A percentile compares a stretch with the other conserved stretches of the same genome.
These are phyloP conservation scores for Catocala nupta DNA, from an alignment of 2,888 invertebrate species.

Conservation along the genomic window DNA sequence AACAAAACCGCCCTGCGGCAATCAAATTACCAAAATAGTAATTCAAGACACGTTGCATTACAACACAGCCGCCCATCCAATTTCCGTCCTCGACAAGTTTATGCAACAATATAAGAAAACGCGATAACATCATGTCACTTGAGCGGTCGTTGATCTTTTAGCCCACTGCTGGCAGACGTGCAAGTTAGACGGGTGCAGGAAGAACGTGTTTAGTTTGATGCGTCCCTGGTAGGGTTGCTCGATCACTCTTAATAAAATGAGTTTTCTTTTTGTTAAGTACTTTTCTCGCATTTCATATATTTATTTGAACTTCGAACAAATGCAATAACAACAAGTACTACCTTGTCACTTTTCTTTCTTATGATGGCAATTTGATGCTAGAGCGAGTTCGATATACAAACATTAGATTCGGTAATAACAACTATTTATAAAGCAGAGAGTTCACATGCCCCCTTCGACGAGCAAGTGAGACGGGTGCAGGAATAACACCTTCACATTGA, in stretches of 20 bases:
- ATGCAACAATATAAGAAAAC: slow-evolving; percentile 48
- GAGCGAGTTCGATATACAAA: no score
- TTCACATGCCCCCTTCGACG: no score
- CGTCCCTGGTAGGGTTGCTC: slow-evolving; percentile 65
- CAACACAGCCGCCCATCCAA: slow-evolving; percentile 28
- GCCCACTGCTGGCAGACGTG: slow-evolving; percentile 65
- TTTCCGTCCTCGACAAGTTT: slow-evolving; percentile 32
- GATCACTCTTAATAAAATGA: slow-evolving; percentile 6
- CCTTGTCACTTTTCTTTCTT: no score
- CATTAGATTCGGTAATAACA: no score
- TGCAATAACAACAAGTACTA: no score
- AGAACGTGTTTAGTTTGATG: slow-evolving; percentile 66
- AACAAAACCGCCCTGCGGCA: not conserved
- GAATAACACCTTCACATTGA: slow-evolving; percentile 10
- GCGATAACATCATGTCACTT: slow-evolving; percentile 60
- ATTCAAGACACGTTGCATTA: slow-evolving; percentile 14
- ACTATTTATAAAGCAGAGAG: no score
- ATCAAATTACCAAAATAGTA: slow-evolving; percentile 16
- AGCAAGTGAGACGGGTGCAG: not conserved
- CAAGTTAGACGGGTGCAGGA: slow-evolving; percentile 55
- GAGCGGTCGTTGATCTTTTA: slow-evolving; percentile 69
- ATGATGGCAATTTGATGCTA: no score
- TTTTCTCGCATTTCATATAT: not conserved
- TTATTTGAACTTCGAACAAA: no score
- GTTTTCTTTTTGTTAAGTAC: not conserved